Conservation (phyloP, 30 jellyfish, hydroid and myxozoan genomes). For the Turritopsis dohrnii region DNA sequence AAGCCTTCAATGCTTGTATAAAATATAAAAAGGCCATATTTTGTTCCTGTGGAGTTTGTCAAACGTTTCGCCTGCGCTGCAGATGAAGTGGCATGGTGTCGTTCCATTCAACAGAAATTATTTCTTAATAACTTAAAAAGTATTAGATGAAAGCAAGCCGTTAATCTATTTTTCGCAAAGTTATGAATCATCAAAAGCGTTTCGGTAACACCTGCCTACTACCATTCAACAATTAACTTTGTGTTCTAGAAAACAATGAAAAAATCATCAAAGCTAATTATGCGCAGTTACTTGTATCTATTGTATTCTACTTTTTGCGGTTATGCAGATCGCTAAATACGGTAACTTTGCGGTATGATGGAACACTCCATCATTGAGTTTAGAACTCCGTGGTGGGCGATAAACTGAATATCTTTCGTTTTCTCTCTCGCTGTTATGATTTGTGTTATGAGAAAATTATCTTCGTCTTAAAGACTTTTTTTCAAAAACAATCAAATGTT, state of each 20-base stretch:
- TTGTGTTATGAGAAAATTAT: neutral
- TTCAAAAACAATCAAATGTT: too few relatives aligned
- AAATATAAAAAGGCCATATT: too few relatives aligned
- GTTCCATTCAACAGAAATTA: neutral
- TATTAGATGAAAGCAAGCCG: neutral
- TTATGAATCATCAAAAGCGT: neutral
- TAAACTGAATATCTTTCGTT: neutral
- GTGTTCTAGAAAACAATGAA: neutral
- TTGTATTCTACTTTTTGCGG: slow-evolving; percentile 2
- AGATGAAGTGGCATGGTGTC: neutral
- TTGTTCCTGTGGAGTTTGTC: neutral
- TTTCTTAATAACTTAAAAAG: neutral
- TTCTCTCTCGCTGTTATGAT: neutral
- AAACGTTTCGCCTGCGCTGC: too few relatives aligned
- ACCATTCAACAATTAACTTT: neutral
- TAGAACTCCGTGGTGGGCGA: neutral
- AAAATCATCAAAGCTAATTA: slow-evolving; percentile 8
- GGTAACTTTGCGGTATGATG: neutral
- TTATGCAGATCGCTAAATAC: neutral
- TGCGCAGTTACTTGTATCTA: slow-evolving; percentile 11
- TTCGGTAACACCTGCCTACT: slow-evolving; percentile 18
- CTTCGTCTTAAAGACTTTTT: neutral
- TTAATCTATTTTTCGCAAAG: neutral
- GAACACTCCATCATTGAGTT: neutral
- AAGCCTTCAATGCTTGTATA: neutral